A percentile compares a stretch with the other conserved stretches of the same genome.
phyloP scores from a whole-genome alignment of 1,140 invertebrate genomes.

The Thaumatotibia leucotreta region DNA sequence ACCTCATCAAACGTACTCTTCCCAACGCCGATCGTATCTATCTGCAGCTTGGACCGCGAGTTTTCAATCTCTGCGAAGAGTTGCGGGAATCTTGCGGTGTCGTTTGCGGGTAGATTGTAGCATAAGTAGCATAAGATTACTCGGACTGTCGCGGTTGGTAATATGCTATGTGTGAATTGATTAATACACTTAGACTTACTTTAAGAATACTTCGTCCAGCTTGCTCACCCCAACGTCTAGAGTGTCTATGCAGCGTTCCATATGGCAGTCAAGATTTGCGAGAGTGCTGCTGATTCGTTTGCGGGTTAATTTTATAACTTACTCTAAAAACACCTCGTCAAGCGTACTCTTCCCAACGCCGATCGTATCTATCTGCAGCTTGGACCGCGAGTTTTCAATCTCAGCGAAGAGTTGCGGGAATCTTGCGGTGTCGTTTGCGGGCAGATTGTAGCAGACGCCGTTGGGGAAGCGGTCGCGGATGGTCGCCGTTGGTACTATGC shows the following conservation, averaged over 20 bases:
- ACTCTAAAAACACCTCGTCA: slow-evolving; percentile 93
- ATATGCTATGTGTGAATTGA: too few species aligned
- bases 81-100: too few species aligned
- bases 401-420: slow-evolving; percentile 80
- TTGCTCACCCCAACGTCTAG: too few species aligned
- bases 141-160: slow-evolving; percentile 42
- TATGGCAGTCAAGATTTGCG: slow-evolving; percentile 80
- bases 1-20: slow-evolving; percentile 92
- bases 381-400: slow-evolving; percentile 78
- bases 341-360: slow-evolving; percentile 89
- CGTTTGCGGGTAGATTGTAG: too few species aligned
- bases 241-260: slow-evolving; percentile 79
- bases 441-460: slow-evolving; percentile 50
- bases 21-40: slow-evolving; percentile 86
- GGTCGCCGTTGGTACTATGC: slow-evolving; percentile 37
- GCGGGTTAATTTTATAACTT: slow-evolving; percentile 64
- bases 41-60: slow-evolving; percentile 79
- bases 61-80: too few species aligned
- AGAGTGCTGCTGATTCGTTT: slow-evolving; percentile 58
- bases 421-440: slow-evolving; percentile 30
- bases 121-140: slow-evolving; percentile 43
- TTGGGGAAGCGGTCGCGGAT: slow-evolving; percentile 42
- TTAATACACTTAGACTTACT: too few species aligned
- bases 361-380: slow-evolving; percentile 84
- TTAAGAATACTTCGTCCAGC: too few species aligned